Evolutionary conservation across 2,888 invertebrate species (phyloP).

Genomic region (Drosophila macrospina): DNA sequence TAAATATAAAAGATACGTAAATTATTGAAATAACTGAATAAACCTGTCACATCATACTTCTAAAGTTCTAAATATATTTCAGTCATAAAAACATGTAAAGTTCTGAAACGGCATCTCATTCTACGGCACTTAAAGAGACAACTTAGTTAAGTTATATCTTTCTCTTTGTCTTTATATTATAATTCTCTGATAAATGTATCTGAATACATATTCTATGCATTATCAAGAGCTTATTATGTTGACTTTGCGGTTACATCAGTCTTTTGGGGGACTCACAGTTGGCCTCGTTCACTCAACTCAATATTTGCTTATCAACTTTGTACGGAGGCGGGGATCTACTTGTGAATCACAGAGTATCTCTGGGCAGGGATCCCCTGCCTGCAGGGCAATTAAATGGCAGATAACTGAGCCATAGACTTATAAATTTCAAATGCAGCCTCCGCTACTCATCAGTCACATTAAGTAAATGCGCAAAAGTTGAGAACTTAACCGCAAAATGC

Average conservation of each 20-base stretch:
- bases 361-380: constrained; percentile 39
- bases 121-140: too few species aligned
- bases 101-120: too few species aligned
- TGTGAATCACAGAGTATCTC: constrained; percentile 19
- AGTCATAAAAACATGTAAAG: too few species aligned
- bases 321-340: constrained; percentile 53
- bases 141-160: too few species aligned
- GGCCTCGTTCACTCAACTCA: neutral
- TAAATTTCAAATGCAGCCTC: constrained; percentile 4
- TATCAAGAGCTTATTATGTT: neutral
- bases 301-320: constrained; percentile 14
- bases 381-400: constrained; percentile 1
- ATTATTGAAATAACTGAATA: too few species aligned
- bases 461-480: neutral
- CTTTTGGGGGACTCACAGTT: constrained; percentile 1
- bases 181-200: neutral
- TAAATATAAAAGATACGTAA: too few species aligned
- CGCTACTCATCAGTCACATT: neutral
- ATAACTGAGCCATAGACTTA: neutral
- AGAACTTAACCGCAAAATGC: constrained; percentile 25
- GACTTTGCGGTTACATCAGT: neutral
- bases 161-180: neutral
- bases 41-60: too few species aligned
- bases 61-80: too few species aligned
- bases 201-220: neutral